A percentile compares a stretch with the other conserved stretches of the same genome.
Conservation (phyloP, 1,140 invertebrate genomes). For the Branchinecta lindahli region DNA sequence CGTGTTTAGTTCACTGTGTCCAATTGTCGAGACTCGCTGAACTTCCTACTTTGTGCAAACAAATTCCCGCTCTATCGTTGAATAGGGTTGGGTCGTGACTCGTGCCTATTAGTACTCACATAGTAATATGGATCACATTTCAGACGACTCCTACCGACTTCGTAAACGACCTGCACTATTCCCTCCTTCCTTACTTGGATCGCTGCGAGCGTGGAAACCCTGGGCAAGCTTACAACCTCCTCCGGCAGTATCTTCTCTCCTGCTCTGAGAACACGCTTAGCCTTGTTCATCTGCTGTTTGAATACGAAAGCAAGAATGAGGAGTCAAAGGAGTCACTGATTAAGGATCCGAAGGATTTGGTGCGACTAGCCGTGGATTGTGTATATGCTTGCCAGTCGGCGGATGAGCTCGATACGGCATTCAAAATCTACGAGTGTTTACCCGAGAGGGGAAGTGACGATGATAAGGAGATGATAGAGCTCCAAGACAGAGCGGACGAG, state of each 20-base stretch:
- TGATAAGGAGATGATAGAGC: constrained; percentile 23
- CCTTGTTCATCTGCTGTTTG: constrained; percentile 22
- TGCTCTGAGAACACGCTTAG: not conserved
- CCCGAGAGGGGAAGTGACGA: constrained; percentile 29
- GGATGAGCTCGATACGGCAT: constrained; percentile 34
- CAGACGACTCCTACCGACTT: constrained; percentile 41
- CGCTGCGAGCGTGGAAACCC: constrained; percentile 39
- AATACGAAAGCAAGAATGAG: constrained; percentile 25
- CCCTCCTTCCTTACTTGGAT: constrained; percentile 44
- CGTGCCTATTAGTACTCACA: no score
- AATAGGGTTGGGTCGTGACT: no score
- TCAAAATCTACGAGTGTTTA: constrained; percentile 36
- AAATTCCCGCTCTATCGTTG: no score
- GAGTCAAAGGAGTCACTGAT: constrained; percentile 29
- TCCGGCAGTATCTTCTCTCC: constrained; percentile 34
- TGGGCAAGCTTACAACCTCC: constrained; percentile 30
- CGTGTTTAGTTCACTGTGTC: no score
- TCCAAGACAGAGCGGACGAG: constrained; percentile 34
- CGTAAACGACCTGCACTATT: constrained; percentile 39
- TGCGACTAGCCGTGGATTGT: constrained; percentile 37
- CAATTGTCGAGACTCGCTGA: no score
- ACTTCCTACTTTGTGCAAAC: no score
- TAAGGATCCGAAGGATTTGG: constrained; percentile 29
- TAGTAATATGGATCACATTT: not conserved
- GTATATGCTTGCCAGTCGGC: constrained; percentile 37